Percentiles rank a stretch among this genome's conserved stretches.
phyloP scores from a whole-genome alignment of 2,797 vertebrate genomes.

The Poecile montanus region DNA sequence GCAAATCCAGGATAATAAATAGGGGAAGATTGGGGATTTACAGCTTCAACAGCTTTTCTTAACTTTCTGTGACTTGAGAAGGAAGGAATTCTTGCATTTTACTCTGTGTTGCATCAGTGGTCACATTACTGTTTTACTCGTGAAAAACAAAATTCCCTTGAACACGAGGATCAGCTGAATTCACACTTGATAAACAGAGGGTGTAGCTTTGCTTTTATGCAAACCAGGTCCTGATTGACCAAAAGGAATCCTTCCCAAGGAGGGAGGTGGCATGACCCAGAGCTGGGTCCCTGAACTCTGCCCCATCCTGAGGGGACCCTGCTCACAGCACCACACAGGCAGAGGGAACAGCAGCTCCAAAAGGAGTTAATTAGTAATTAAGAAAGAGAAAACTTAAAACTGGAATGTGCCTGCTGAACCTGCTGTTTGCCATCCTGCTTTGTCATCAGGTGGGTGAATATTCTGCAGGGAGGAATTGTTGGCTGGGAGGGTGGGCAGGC shows the following conservation, averaged over 20 bases:
- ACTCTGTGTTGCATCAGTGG: not conserved
- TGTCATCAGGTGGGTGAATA: not conserved
- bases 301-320: not conserved
- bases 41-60: not conserved
- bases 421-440: accelerated
- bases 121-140: conserved; percentile 9
- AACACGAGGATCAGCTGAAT: not conserved
- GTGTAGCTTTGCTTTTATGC: not conserved
- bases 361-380: conserved; percentile 59
- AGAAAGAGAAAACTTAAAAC: not conserved
- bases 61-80: not conserved
- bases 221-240: not conserved
- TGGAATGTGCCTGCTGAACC: not conserved
- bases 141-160: not conserved
- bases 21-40: not conserved
- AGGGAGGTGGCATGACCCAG: not conserved
- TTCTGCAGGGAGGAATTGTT: not conserved
- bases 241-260: not conserved
- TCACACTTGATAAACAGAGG: not conserved
- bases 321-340: not conserved
- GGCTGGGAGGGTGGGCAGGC: accelerated
- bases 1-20: not conserved
- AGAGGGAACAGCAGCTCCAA: not conserved
- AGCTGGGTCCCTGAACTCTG: conserved; percentile 1
- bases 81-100: not conserved